Evolutionary conservation across 2,888 invertebrate genomes (phyloP).

Genomic region (Lithophane socia): DNA sequence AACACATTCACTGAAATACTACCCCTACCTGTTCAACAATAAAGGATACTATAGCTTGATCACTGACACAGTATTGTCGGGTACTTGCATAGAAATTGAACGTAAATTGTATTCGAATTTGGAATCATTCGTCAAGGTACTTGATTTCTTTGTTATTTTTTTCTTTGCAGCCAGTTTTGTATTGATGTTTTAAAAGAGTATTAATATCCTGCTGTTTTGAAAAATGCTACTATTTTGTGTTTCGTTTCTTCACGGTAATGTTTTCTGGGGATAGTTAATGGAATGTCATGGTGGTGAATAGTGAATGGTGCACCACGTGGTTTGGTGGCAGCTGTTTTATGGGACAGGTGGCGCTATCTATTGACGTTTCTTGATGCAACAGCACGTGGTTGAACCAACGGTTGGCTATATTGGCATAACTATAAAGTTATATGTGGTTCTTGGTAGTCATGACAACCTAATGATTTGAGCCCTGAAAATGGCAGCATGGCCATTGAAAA

Average conservation of each 20-base stretch:
- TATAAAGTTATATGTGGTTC: too few species aligned
- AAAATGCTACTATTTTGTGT: conserved; percentile 48
- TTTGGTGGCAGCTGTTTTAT: conserved; percentile 48
- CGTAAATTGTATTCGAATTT: conserved; percentile 77
- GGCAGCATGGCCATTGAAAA: too few species aligned
- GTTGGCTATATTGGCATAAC: too few species aligned
- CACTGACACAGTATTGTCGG: not conserved
- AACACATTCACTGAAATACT: not conserved
- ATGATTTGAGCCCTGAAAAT: too few species aligned
- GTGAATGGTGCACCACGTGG: conserved; percentile 34
- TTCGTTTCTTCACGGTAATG: conserved; percentile 48
- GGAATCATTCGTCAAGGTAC: conserved; percentile 84
- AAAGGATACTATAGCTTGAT: conserved; percentile 17
- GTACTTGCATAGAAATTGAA: conserved; percentile 56
- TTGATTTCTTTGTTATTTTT: conserved; percentile 73
- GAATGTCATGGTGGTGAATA: conserved; percentile 47
- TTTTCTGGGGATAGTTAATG: conserved; percentile 50
- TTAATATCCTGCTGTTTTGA: conserved; percentile 60
- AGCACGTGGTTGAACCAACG: too few species aligned
- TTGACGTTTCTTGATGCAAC: not conserved
- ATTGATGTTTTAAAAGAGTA: conserved; percentile 65
- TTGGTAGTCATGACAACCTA: too few species aligned
- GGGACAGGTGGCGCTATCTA: conserved; percentile 52
- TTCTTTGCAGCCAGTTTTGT: conserved; percentile 70
- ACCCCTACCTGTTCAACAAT: accelerated